These are phyloP conservation scores for Coilia nasus DNA, from an alignment of 2,797 vertebrate genomes.

Conservation along the genomic window DNA sequence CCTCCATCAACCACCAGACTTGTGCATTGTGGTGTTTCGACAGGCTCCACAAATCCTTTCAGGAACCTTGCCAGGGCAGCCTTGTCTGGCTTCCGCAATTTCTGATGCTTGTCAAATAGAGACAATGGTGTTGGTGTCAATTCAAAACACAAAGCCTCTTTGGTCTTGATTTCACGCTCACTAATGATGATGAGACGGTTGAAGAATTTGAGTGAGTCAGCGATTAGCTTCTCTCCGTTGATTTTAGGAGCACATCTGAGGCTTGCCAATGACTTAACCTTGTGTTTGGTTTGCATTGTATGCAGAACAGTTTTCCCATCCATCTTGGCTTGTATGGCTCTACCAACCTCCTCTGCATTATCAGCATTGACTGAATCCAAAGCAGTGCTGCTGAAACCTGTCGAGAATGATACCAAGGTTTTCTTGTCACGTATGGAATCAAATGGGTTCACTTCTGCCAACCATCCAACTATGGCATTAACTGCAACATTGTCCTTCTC, in stretches of 20 bases:
- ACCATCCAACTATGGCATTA: slow-evolving; percentile 43
- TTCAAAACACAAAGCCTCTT: slow-evolving; percentile 11
- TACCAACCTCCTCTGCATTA: slow-evolving; percentile 13
- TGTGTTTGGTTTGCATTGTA: slow-evolving; percentile 18
- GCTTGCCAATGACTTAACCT: slow-evolving; percentile 25
- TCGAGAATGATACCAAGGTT: slow-evolving; percentile 20
- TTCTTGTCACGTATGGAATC: slow-evolving; percentile 18
- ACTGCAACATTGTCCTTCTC: background rate
- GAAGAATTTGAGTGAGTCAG: slow-evolving; percentile 4
- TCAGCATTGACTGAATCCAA: background rate
- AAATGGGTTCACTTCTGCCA: background rate
- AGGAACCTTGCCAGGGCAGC: too few species aligned
- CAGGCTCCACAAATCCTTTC: too few species aligned
- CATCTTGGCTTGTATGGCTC: slow-evolving; percentile 29
- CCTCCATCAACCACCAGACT: too few species aligned
- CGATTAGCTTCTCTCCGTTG: slow-evolving; percentile 10
- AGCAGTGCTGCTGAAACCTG: background rate
- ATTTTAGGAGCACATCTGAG: slow-evolving; percentile 20
- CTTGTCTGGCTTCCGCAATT: too few species aligned
- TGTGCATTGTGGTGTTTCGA: too few species aligned
- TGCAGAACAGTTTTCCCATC: slow-evolving; percentile 8
- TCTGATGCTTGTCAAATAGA: slow-evolving; percentile 21
- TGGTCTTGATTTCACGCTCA: slow-evolving; percentile 21
- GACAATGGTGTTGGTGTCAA: slow-evolving; percentile 19
- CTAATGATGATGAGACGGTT: slow-evolving; percentile 15